A percentile compares a stretch with the other conserved stretches of the same genome.
Conservation (phyloP, 1,140 invertebrate species). For the Brachionus calyciflorus region DNA sequence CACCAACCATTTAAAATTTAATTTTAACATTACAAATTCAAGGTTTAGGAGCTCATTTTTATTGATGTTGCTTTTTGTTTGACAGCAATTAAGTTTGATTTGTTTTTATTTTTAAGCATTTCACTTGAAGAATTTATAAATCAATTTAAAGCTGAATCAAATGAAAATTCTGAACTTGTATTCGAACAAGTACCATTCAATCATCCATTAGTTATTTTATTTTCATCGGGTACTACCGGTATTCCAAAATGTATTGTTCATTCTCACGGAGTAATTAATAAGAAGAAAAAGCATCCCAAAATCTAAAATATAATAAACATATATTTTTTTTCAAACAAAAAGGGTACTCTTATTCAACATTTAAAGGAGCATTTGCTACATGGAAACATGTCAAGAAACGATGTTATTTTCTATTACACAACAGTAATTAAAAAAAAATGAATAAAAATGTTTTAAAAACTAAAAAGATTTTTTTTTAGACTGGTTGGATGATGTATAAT, state of each 20-base stretch:
- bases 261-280: slow-evolving; percentile 65
- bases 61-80: too few species aligned
- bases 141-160: slow-evolving; percentile 50
- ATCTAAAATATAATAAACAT: slow-evolving; percentile 4
- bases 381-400: slow-evolving; percentile 61
- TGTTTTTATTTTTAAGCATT: not conserved
- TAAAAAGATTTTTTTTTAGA: slow-evolving; percentile 51
- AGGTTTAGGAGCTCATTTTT: too few species aligned
- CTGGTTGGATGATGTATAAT: slow-evolving; percentile 70
- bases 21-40: too few species aligned
- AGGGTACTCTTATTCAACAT: slow-evolving; percentile 67
- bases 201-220: slow-evolving; percentile 67
- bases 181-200: slow-evolving; percentile 66
- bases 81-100: too few species aligned
- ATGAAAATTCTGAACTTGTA: slow-evolving; percentile 52
- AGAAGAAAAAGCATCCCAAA: too few species aligned
- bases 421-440: slow-evolving; percentile 58
- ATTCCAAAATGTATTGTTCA: slow-evolving; percentile 68
- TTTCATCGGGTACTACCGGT: slow-evolving; percentile 67
- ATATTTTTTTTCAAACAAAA: slow-evolving; percentile 49
- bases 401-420: slow-evolving; percentile 67
- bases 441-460: slow-evolving; percentile 29
- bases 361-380: slow-evolving; percentile 66
- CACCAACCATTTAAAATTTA: too few species aligned
- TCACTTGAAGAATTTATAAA: slow-evolving; percentile 51